Conservation (phyloP, 2,113 vertebrate genomes). For the Mustela lutreola region DNA sequence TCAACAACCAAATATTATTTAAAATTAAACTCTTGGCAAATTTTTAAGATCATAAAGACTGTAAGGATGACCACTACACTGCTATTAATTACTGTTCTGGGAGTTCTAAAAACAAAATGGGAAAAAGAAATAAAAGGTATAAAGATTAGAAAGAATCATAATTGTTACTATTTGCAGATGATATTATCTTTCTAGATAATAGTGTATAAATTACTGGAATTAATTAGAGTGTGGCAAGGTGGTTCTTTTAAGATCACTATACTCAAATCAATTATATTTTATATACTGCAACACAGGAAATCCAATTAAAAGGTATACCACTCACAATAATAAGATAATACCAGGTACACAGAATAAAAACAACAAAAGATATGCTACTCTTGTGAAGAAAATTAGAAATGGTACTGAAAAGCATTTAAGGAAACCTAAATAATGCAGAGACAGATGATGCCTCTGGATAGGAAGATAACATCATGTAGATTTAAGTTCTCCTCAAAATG, state of each 20-base stretch:
- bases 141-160: constrained; percentile 5
- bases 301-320: neutral
- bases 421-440: neutral
- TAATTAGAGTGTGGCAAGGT: neutral
- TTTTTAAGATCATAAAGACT: constrained; percentile 4
- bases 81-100: neutral
- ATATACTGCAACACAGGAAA: neutral
- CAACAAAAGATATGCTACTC: neutral
- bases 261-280: neutral
- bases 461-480: neutral
- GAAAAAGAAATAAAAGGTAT: neutral
- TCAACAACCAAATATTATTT: neutral
- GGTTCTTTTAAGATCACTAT: neutral
- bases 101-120: neutral
- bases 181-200: neutral
- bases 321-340: neutral
- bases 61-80: neutral
- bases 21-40: neutral
- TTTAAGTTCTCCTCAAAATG: neutral
- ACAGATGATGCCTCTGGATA: neutral
- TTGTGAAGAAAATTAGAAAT: neutral
- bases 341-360: neutral
- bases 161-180: neutral
- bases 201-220: neutral
- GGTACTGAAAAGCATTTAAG: constrained; percentile 21